Evolutionary conservation across 2,888 invertebrate genomes (phyloP), one percentile per base, ranked within the genome.

Genomic region (Drosophila infuscata): DNA sequence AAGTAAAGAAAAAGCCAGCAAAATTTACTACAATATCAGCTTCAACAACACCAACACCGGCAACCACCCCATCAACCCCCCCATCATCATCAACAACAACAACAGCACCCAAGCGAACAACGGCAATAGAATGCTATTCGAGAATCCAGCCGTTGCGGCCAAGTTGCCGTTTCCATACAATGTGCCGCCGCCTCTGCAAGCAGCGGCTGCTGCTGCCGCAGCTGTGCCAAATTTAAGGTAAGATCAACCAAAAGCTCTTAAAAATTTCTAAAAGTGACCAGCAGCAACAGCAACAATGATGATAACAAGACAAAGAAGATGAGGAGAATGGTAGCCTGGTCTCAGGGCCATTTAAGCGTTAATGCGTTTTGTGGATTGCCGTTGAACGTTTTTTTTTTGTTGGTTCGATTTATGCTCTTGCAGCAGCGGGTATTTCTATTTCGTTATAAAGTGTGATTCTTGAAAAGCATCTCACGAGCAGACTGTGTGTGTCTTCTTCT

Each of bases 131-230:
- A 96, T 96, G 96, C 94, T 96, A 93, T 96, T 96, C 93, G 96
- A 96, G 94, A 96, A 95, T 94, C 95, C 95, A 92, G 93, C 94
- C 80, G 95, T 95, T 92, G 93, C 94, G 85, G 93, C 94, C 43
- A 95, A 96, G 93, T 94, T 96, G 94, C 94, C 95, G 93, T 95
- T 94, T 93, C 95, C 95, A 88, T 96, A 96, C 93, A 95, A 95
- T 93, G 95, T 96, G 92, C 96, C 96, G 91, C 96, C 96, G 92
- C 96, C 96, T 83, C 94, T 96, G 62, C 93, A 93, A 88, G 93
- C 93, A 54, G 91, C 92, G 69, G 92, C 93, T 62, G 91, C 92
- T 53, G 92, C 92, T 70, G 91, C 92, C 64, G 91, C 91, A 85
- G 92, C 93, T 72, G 92, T 93, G 85, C 92, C 93, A 86, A 93